Conservation (phyloP, 1,140 invertebrate species). For the Hylaeus anthracinus region DNA sequence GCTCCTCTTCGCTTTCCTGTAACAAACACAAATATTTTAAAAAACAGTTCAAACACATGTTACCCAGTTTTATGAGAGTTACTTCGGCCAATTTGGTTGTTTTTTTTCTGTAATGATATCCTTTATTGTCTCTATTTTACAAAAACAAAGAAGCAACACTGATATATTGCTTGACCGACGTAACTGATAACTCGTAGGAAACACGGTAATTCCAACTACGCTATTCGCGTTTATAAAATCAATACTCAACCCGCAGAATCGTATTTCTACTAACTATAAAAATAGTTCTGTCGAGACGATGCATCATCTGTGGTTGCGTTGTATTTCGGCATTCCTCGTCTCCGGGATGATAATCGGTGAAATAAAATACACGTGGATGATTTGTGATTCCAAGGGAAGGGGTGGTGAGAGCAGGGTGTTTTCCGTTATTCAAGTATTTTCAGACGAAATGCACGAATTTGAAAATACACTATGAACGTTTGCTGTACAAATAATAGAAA, state of each 20-base stretch:
- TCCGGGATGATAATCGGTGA: not conserved
- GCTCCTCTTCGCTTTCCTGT: too few species aligned
- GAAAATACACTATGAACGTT: not conserved
- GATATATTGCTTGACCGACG: conserved; percentile 32
- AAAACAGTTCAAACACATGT: too few species aligned
- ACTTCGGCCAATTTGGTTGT: not conserved
- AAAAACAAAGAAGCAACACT: conserved; percentile 47
- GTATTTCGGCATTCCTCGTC: not conserved
- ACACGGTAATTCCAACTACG: conserved; percentile 7
- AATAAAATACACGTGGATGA: not conserved
- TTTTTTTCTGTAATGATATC: conserved; percentile 29
- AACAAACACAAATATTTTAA: too few species aligned
- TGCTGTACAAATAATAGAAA: conserved; percentile 26
- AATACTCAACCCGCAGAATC: conserved; percentile 6
- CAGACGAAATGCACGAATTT: not conserved
- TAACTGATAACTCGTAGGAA: conserved; percentile 31
- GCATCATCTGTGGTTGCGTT: not conserved
- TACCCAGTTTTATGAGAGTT: too few species aligned
- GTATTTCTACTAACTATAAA: conserved; percentile 23
- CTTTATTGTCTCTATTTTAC: conserved; percentile 52
- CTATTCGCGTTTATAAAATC: conserved; percentile 26
- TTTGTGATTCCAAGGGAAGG: too few species aligned
- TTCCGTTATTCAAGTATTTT: not conserved
- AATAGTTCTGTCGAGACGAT: conserved; percentile 24
- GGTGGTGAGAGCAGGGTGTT: not conserved